phyloP scores from a whole-genome alignment of 2,888 invertebrate species.

The Eudemis profundana region DNA sequence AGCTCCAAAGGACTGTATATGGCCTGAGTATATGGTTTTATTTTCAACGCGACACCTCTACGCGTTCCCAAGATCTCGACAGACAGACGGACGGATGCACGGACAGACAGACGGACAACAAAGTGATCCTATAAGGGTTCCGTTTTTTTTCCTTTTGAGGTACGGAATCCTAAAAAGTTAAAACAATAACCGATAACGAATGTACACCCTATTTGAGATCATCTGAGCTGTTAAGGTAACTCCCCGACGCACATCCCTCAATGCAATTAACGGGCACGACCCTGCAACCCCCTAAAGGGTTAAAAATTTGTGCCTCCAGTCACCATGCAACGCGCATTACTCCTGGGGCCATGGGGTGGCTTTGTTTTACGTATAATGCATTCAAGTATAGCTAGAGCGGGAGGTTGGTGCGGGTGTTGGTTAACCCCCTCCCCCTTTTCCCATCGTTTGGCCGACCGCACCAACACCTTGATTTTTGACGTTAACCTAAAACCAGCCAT shows the following conservation, averaged over 20 bases:
- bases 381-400: slow-evolving; percentile 70
- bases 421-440: slow-evolving; percentile 50
- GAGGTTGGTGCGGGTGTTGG: slow-evolving; percentile 51
- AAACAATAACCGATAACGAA: slow-evolving; percentile 26
- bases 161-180: too few relatives aligned
- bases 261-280: slow-evolving; percentile 56
- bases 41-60: too few relatives aligned
- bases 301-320: slow-evolving; percentile 70
- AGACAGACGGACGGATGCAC: too few relatives aligned
- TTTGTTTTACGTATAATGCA: slow-evolving; percentile 79
- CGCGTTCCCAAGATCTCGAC: too few relatives aligned
- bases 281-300: slow-evolving; percentile 56
- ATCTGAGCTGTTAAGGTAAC: slow-evolving; percentile 34
- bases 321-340: slow-evolving; percentile 76
- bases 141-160: too few relatives aligned
- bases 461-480: slow-evolving; percentile 75
- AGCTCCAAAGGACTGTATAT: too few relatives aligned
- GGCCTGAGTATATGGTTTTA: too few relatives aligned
- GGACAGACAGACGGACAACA: too few relatives aligned
- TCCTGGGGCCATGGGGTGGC: slow-evolving; percentile 64
- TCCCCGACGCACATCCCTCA: slow-evolving; percentile 48
- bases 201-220: slow-evolving; percentile 12
- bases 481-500: slow-evolving; percentile 57
- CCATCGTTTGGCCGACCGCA: slow-evolving; percentile 56
- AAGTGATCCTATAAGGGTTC: too few relatives aligned